Base-by-base conservation (phyloP, 2,888 invertebrate genomes). In the Eugnorisma glareosa region DNA sequence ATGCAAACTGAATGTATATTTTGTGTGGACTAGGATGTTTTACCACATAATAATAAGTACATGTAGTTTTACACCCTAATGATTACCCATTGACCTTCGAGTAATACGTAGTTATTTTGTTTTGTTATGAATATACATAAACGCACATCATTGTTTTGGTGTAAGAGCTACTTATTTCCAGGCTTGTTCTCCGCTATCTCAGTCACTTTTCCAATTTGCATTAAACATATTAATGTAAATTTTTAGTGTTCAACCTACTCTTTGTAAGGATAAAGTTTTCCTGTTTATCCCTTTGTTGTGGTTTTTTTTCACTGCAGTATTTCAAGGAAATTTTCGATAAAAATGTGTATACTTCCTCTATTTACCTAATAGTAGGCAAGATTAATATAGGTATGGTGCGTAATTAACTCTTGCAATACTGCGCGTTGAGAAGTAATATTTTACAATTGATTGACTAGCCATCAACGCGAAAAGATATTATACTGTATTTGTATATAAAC, bases 241-340 rank as follows among this genome's bases (percentile, higher is more conserved):
- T 40, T 31, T n/a, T 28, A 1, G 0, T 21, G 21, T 24, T 64
- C 4, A 40, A 57, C n/a, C 37, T 40, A 57, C 28, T n/a, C n/a
- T 31, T 18, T 35, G 10, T 51, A 18, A 21, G 31, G 1, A 63
- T 15, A 21, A 0, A 5, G 10, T 57, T 80, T 74, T 68, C 68
- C 75, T 68, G 5, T 24, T 15, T n/a, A 54, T 24, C 31, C 6
- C 3, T 35, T 15, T 15, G 4, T n/a, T 37, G 6, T 72, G 54
- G 45, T 18, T 45, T 70, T 67, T 21, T 24, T 31, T 45, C 15
- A 68, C 5, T 81, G 59, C 61, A 81, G 45, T 68, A 21, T 51
- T 67, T 67, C 31, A n/a, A 81, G 66, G 76, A 28, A 79, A 76
- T 48, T 24, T 37, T 1, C 10, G 13, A 13, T n/a, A 35, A 11